Conservation (phyloP, 2,888 invertebrate genomes). For the Myathropa florea region DNA sequence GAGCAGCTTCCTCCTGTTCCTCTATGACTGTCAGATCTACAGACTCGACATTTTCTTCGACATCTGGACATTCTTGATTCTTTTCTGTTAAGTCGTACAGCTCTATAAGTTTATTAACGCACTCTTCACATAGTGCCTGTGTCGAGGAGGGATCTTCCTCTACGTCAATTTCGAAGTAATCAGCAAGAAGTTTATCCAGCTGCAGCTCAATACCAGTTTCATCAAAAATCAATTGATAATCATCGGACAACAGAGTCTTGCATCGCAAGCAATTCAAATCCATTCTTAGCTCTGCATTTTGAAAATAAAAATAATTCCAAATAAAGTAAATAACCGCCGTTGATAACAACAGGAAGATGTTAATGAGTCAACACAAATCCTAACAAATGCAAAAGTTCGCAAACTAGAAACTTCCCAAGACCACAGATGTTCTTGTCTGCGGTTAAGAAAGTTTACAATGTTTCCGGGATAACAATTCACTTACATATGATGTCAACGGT, state of each 20-base stretch:
- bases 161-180: slow-evolving; percentile 74
- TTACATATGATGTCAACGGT: not conserved
- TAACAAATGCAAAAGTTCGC: slow-evolving; percentile 73
- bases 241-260: slow-evolving; percentile 18
- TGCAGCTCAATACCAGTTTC: slow-evolving; percentile 77
- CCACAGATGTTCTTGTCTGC: not conserved
- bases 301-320: not conserved
- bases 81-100: slow-evolving; percentile 76
- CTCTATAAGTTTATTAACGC: slow-evolving; percentile 76
- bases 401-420: slow-evolving; percentile 69
- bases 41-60: not conserved
- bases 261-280: slow-evolving; percentile 74
- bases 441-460: not conserved
- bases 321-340: slow-evolving; percentile 16
- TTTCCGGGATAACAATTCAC: not conserved
- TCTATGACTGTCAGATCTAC: not conserved
- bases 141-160: slow-evolving; percentile 32
- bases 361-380: not conserved
- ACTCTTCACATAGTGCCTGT: slow-evolving; percentile 75
- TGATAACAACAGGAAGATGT: not conserved
- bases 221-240: slow-evolving; percentile 77
- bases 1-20: not conserved
- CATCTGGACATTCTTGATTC: slow-evolving; percentile 57
- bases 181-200: slow-evolving; percentile 73
- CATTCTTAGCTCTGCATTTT: slow-evolving; percentile 1